Evolutionary conservation across 2,888 invertebrate species (phyloP).

Genomic region (Scrobipalpa atriplicella): DNA sequence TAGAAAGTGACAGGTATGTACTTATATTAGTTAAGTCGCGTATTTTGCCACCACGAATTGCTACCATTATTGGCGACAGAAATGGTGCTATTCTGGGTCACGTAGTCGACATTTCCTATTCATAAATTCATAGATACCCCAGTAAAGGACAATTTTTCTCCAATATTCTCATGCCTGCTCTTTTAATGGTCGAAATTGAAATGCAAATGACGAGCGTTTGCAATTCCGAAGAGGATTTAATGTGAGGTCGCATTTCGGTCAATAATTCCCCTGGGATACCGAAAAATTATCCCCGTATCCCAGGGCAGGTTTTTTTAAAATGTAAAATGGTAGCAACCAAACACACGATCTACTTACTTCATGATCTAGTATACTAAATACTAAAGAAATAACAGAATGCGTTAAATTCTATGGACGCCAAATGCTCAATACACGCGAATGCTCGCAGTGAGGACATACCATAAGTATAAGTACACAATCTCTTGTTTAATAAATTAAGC

Average conservation of each 20-base stretch:
- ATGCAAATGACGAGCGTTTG: slow-evolving; percentile 48
- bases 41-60: too few species aligned
- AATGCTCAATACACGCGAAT: too few species aligned
- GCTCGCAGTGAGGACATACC: too few species aligned
- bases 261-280: slow-evolving; percentile 16
- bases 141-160: slow-evolving; percentile 53
- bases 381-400: too few species aligned
- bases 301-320: not conserved
- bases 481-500: too few species aligned
- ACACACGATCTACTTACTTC: too few species aligned
- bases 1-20: too few species aligned
- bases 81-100: slow-evolving; percentile 43
- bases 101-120: slow-evolving; percentile 51
- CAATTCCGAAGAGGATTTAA: slow-evolving; percentile 35
- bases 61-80: slow-evolving; percentile 36
- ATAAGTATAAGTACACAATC: too few species aligned
- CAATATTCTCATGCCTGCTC: slow-evolving; percentile 49
- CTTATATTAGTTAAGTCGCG: too few species aligned
- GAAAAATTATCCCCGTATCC: slow-evolving; percentile 19
- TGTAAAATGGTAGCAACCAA: too few species aligned
- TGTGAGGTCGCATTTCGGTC: slow-evolving; percentile 21
- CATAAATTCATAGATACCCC: slow-evolving; percentile 53
- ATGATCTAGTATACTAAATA: too few species aligned
- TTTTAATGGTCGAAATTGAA: slow-evolving; percentile 55
- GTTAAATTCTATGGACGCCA: too few species aligned